Conservation (phyloP, 37 sponge, comb jelly and placozoan species). For the Ianthella basta region DNA sequence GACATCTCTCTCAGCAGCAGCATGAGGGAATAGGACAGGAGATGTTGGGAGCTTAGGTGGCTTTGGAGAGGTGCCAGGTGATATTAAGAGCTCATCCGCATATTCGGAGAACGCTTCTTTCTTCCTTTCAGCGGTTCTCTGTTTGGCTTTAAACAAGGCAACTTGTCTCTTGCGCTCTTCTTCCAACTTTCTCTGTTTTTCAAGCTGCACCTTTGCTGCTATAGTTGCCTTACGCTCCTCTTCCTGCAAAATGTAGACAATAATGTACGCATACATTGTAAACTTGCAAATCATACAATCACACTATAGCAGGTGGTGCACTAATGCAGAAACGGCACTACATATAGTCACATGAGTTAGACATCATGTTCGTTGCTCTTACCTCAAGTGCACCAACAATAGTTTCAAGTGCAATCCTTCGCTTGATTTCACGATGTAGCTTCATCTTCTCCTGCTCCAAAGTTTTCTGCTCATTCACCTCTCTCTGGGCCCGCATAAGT, state of each 20-base stretch:
- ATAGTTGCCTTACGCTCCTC: neutral
- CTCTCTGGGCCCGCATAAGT: neutral
- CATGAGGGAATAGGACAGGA: no score
- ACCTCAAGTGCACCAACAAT: constrained; percentile 34
- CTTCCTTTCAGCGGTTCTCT: neutral
- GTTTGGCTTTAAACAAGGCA: neutral
- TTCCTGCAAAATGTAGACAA: neutral
- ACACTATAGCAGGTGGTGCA: neutral
- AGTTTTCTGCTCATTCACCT: neutral
- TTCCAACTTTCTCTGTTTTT: constrained; percentile 9
- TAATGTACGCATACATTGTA: neutral
- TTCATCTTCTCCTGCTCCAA: constrained; percentile 5
- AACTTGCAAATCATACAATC: neutral
- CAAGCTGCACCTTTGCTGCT: neutral
- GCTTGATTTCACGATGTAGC: constrained; percentile 16
- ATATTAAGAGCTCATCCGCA: neutral
- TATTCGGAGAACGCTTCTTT: neutral
- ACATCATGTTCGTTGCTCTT: no score
- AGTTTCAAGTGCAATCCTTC: constrained; percentile 40
- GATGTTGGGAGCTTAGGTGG: no score
- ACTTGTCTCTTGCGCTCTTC: neutral
- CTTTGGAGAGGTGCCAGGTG: constrained; percentile 3
- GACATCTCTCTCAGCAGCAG: no score
- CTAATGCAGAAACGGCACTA: neutral
- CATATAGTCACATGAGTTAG: no score